Evolutionary conservation across 2,113 vertebrate genomes (phyloP), one percentile per base, ranked within the genome.

Genomic region (Colistium nudipinnis): DNA sequence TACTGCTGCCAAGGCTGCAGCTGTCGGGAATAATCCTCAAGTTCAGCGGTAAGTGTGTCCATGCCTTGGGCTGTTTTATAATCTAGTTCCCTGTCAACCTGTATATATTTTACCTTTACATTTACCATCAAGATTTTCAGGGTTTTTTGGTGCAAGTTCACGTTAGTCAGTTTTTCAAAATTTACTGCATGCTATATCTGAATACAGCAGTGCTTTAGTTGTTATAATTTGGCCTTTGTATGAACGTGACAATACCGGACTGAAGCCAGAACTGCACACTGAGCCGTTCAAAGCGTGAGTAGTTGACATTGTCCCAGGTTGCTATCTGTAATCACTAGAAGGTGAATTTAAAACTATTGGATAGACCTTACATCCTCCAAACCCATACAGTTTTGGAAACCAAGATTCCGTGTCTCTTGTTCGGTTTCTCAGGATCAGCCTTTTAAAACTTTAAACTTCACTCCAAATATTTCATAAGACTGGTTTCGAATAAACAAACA

Each of bases 191-290:
- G 51, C 78, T 20, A 38, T 43, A 9, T 51, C 36, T 60, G 27
- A 70, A 57, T 71, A n/a, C 19, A 65, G 54, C n/a, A 72, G 38
- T 81, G 52, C 41, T 41, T 67, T 81, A 51, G 51, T 72, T 85
- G 43, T 89, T 65, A 78, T 62, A 68, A 76, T 81, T 84, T 87
- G 76, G 71, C 81, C 67, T 82, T 88, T 91, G 88, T 90, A 87
- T 81, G 87, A 91, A 90, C 87, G 87, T 91, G 88, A 90, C 90
- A 91, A 91, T 88, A 91, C 90, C 76, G 87, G 90, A 88, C 90
- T 90, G 78, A 88, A 74, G 76, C 83, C 74, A 82, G 62, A 71
- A 69, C 38, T 28, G 68, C 83, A 76, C 78, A 75, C 17, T 25
- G 69, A 85, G 75, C 28, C 62, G 67, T 83, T 78, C 64, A 62